Percentiles rank a stretch among this genome's conserved stretches.
These are phyloP conservation scores for Hydrolagus affinis DNA, from an alignment of 2,113 vertebrate species.

Conservation along the genomic window DNA sequence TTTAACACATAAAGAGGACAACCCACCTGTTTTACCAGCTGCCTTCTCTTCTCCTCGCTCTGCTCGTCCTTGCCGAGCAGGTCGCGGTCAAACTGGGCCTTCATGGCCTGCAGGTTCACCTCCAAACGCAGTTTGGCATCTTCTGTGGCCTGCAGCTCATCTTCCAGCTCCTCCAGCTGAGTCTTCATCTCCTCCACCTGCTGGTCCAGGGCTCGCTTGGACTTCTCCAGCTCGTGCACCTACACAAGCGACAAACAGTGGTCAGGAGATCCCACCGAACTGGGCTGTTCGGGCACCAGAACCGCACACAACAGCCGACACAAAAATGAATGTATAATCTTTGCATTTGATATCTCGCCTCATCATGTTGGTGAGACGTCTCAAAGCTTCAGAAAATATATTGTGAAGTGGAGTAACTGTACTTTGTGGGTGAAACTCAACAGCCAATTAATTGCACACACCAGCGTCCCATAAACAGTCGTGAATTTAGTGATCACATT, in stretches of 20 bases:
- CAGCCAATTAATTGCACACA: too few relatives aligned
- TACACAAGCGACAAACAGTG: constrained; percentile 39
- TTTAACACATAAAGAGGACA: not conserved
- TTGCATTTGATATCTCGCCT: too few relatives aligned
- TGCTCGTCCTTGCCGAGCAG: constrained; percentile 85
- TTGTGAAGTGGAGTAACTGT: too few relatives aligned
- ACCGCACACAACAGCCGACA: too few relatives aligned
- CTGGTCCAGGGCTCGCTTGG: constrained; percentile 84
- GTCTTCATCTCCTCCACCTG: constrained; percentile 96
- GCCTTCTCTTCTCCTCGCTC: constrained; percentile 92
- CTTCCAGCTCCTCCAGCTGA: constrained; percentile 91
- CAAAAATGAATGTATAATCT: too few relatives aligned
- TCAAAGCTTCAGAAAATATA: too few relatives aligned
- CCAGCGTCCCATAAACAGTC: too few relatives aligned
- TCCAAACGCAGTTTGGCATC: constrained; percentile 91
- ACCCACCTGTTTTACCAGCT: constrained; percentile 82
- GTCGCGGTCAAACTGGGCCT: constrained; percentile 87
- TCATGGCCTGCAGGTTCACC: constrained; percentile 96
- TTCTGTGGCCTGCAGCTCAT: constrained; percentile 90
- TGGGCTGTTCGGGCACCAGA: too few relatives aligned
- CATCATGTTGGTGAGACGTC: too few relatives aligned
- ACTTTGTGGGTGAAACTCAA: too few relatives aligned
- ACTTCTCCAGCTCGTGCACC: constrained; percentile 95
- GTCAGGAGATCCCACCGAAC: too few relatives aligned
- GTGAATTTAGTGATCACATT: too few relatives aligned